phyloP scores from a whole-genome alignment of 2,113 vertebrate species.

The Corythoichthys haematopterus region DNA sequence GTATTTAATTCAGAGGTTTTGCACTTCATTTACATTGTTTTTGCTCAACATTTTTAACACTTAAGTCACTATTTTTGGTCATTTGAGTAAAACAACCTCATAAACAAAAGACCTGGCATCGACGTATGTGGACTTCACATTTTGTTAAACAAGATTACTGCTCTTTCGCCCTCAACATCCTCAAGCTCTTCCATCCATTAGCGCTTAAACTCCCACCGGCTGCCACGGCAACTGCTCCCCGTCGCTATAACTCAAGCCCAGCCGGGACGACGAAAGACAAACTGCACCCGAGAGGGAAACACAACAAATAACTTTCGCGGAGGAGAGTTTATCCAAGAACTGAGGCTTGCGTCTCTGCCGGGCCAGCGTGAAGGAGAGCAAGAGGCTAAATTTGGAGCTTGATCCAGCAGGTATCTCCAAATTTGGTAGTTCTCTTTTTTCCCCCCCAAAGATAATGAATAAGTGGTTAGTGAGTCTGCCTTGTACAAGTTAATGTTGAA shows the following conservation, averaged over 20 bases:
- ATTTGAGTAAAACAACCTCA: too few species aligned
- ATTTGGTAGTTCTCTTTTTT: conserved; percentile 5
- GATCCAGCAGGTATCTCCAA: conserved; percentile 7
- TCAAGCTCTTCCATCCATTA: conserved; percentile 15
- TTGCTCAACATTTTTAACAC: too few species aligned
- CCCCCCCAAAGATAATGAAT: neutral
- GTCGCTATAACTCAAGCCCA: conserved; percentile 24
- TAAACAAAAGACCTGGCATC: too few species aligned
- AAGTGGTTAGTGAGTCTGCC: neutral
- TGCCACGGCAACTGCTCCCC: conserved; percentile 17
- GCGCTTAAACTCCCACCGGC: conserved; percentile 25
- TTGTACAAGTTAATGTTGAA: too few species aligned
- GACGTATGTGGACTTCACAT: too few species aligned
- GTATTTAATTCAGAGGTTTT: too few species aligned
- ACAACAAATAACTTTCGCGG: conserved; percentile 7
- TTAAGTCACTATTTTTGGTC: too few species aligned
- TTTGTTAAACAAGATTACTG: neutral
- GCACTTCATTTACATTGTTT: too few species aligned
- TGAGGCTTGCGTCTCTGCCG: neutral
- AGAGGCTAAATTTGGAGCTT: conserved; percentile 9
- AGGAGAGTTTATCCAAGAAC: conserved; percentile 6
- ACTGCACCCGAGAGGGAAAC: conserved; percentile 20
- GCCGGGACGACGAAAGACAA: conserved; percentile 38
- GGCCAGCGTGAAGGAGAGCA: neutral
- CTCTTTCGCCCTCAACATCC: neutral